Evolutionary conservation across 2,888 invertebrate species (phyloP).

Genomic region (Eucera pruinosa): DNA sequence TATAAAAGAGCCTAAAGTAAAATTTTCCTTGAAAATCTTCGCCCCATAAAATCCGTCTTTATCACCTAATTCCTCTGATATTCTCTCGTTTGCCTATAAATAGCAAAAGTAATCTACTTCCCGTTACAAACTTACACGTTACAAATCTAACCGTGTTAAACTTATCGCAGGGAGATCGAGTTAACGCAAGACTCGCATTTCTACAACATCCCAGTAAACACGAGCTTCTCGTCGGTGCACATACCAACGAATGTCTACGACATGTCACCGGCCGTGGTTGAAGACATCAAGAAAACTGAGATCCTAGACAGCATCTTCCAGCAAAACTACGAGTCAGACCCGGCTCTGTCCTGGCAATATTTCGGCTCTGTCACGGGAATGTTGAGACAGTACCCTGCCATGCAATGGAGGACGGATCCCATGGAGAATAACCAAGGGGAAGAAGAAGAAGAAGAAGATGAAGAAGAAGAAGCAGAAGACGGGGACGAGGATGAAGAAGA

Average conservation of each 20-base stretch:
- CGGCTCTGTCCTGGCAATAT: constrained; percentile 98
- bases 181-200: constrained; percentile 92
- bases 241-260: constrained; percentile 97
- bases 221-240: constrained; percentile 93
- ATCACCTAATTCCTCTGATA: no score
- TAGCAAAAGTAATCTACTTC: background rate
- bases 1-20: no score
- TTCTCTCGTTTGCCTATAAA: background rate
- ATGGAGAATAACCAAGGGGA: constrained; percentile 13
- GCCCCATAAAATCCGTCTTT: no score
- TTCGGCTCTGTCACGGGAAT: constrained; percentile 98
- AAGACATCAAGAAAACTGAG: constrained; percentile 96
- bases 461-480: no score
- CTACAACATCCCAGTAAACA: constrained; percentile 92
- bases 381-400: constrained; percentile 94
- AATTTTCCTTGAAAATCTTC: no score
- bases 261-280: constrained; percentile 87
- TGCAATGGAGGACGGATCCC: constrained; percentile 76
- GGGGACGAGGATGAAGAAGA: constrained; percentile 37
- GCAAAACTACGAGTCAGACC: constrained; percentile 93
- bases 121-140: no score
- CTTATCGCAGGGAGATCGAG: constrained; percentile 84
- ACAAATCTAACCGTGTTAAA: background rate
- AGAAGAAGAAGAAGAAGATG: constrained; percentile 84
- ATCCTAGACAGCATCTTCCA: constrained; percentile 92